Percentiles rank a stretch among this genome's conserved stretches.
phyloP scores from a whole-genome alignment of 2,888 invertebrate genomes.

The Gisinianus flammeolus region DNA sequence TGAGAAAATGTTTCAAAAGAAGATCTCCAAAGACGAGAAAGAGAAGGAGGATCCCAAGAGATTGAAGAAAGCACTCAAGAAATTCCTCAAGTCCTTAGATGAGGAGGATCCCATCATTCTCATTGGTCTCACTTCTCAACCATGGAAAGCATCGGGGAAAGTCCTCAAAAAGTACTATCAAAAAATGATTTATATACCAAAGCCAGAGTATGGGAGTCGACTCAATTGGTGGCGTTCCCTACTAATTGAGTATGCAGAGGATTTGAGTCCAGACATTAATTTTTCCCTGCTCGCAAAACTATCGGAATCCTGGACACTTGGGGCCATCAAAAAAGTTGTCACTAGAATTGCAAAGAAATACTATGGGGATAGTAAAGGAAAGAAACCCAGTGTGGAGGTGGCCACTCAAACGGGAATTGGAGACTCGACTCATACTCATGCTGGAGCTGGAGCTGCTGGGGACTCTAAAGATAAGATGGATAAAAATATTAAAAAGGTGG shows the following conservation, averaged over 20 bases:
- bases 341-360: slow-evolving; percentile 47
- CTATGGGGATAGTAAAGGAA: background rate
- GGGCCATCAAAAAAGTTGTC: slow-evolving; percentile 66
- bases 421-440: background rate
- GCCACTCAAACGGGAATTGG: background rate
- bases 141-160: slow-evolving; percentile 68
- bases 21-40: slow-evolving; percentile 85
- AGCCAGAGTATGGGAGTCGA: slow-evolving; percentile 83
- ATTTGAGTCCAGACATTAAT: slow-evolving; percentile 67
- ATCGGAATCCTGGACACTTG: slow-evolving; percentile 90
- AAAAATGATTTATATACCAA: slow-evolving; percentile 82
- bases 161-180: slow-evolving; percentile 82
- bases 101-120: slow-evolving; percentile 84
- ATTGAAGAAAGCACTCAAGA: slow-evolving; percentile 89
- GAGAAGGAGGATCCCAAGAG: slow-evolving; percentile 82
- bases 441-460: background rate
- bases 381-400: background rate
- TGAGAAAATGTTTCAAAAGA: slow-evolving; percentile 87
- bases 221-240: slow-evolving; percentile 70
- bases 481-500: background rate
- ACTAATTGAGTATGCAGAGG: slow-evolving; percentile 67
- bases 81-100: slow-evolving; percentile 79
- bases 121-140: slow-evolving; percentile 79
- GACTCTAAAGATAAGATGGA: background rate
- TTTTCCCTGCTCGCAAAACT: slow-evolving; percentile 81